phyloP scores from a whole-genome alignment of 2,888 invertebrate species.

The Ochlodes sylvanus region DNA sequence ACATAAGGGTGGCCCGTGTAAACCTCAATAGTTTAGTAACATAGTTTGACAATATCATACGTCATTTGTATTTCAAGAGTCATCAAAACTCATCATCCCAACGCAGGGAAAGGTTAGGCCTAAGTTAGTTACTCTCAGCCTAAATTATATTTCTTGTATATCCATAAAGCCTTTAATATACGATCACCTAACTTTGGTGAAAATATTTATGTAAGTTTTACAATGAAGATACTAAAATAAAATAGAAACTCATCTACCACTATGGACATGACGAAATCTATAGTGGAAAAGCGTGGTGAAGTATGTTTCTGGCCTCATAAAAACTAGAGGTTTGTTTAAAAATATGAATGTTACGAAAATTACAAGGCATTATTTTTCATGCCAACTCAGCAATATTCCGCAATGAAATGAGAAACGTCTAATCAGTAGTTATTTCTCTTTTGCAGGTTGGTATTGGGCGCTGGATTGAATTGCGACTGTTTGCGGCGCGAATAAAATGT shows the following conservation, averaged over 20 bases:
- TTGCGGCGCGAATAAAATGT: constrained; percentile 34
- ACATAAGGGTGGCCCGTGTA: too few species aligned
- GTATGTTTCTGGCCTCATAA: too few species aligned
- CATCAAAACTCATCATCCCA: constrained; percentile 1
- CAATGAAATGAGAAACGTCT: background rate
- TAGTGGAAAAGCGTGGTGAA: too few species aligned
- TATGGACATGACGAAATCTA: too few species aligned
- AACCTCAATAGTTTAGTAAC: background rate
- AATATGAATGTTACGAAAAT: background rate
- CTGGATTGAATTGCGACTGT: constrained; percentile 32
- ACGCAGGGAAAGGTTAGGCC: background rate
- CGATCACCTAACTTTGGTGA: background rate
- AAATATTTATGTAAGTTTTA: background rate
- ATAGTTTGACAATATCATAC: background rate
- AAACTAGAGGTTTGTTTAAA: background rate
- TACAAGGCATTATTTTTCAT: background rate
- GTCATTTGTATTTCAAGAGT: background rate
- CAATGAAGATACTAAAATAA: too few species aligned
- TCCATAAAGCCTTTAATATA: background rate
- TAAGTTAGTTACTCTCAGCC: background rate
- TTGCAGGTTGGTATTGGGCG: constrained; percentile 11
- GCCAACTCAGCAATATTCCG: background rate
- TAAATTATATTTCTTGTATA: too few species aligned
- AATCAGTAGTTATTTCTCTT: constrained; percentile 14
- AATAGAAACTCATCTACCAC: too few species aligned